phyloP scores from a whole-genome alignment of 1,140 invertebrate genomes.

The Mesaphorura yosii region DNA sequence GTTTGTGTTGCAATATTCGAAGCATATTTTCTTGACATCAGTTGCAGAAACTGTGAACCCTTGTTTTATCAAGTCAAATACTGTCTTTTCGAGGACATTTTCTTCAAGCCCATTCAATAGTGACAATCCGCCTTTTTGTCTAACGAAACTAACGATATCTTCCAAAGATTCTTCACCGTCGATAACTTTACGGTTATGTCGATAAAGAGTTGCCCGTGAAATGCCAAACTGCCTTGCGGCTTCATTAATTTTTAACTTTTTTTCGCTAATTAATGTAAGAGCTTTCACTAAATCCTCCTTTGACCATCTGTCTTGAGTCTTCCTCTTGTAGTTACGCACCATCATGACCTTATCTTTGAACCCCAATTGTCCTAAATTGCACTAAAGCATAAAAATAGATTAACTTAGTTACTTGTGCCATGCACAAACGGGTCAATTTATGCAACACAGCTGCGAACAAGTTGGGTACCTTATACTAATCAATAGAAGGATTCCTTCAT shows the following conservation, averaged over 20 bases:
- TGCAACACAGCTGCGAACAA: too few species aligned
- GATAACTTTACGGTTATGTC: conserved; percentile 4
- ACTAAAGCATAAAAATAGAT: too few species aligned
- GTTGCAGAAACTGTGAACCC: not conserved
- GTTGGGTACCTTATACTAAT: too few species aligned
- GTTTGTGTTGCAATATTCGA: conserved; percentile 5
- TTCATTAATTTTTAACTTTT: conserved; percentile 2
- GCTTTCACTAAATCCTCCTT: conserved; percentile 8
- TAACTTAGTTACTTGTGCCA: too few species aligned
- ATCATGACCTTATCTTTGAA: conserved; percentile 6
- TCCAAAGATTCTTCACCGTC: not conserved
- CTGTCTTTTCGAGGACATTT: conserved; percentile 4
- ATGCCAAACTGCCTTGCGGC: not conserved
- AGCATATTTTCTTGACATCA: conserved; percentile 10
- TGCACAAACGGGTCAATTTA: too few species aligned
- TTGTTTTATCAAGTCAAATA: conserved; percentile 2
- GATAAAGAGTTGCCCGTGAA: conserved; percentile 8
- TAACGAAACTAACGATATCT: not conserved
- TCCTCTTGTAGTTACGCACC: conserved; percentile 10
- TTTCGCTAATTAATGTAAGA: not conserved
- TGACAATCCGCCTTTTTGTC: not conserved
- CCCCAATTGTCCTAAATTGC: not conserved
- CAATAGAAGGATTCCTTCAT: too few species aligned
- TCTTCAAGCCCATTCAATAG: conserved; percentile 1
- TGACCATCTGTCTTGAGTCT: conserved; percentile 7